phyloP scores from a whole-genome alignment of 2,797 vertebrate species.

The Bucorvus abyssinicus region DNA sequence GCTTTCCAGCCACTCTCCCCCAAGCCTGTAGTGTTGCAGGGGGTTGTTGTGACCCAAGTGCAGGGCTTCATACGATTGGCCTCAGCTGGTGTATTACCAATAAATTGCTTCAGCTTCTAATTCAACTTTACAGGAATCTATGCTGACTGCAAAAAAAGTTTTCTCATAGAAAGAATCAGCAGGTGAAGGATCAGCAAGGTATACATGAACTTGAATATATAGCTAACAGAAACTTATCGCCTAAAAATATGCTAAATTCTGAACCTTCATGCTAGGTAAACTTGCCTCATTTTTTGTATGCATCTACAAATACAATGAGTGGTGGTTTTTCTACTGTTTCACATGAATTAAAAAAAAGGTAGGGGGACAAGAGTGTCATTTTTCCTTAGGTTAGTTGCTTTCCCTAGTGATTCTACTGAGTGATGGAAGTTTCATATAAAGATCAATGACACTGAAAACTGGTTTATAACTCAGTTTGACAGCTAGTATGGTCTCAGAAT shows the following conservation, averaged over 20 bases:
- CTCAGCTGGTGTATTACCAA: neutral
- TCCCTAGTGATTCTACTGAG: neutral
- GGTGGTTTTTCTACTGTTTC: neutral
- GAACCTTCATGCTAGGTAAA: neutral
- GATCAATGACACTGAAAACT: conserved; percentile 23
- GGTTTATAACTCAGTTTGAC: conserved; percentile 31
- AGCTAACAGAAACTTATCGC: neutral
- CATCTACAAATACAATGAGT: neutral
- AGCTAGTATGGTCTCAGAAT: neutral
- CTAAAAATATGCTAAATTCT: neutral
- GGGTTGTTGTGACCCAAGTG: too few species aligned
- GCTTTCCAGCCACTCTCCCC: too few species aligned
- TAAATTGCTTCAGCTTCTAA: neutral
- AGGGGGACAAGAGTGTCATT: neutral
- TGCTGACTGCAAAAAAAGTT: neutral
- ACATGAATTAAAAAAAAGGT: neutral
- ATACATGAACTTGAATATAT: neutral
- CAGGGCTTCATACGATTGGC: too few species aligned
- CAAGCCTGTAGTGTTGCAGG: too few species aligned
- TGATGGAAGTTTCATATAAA: neutral
- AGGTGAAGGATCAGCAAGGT: neutral
- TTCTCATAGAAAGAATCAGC: neutral
- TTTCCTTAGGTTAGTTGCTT: neutral
- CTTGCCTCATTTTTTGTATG: neutral
- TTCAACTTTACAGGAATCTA: neutral